Evolutionary conservation across 2,113 vertebrate species (phyloP), one percentile per base, ranked within the genome.

Genomic region (Oncorhynchus masou): DNA sequence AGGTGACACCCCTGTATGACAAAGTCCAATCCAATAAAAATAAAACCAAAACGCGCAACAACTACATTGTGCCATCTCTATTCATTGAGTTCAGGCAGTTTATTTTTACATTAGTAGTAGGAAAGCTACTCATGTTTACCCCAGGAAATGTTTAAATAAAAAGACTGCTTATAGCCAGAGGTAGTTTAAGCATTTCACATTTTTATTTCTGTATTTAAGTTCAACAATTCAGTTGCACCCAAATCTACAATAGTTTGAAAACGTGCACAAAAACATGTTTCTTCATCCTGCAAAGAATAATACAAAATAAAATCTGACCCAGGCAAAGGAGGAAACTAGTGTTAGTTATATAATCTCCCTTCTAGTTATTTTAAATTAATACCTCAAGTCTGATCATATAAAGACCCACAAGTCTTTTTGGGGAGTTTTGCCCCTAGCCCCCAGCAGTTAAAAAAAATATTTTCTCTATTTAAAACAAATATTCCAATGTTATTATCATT

Each of bases 381-480:
- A 90, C 85, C 87, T 86, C 87, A 89, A 54, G 87, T 86, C 88
- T 11, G 39, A 91, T 90, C 90, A 89, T 89, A 89, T 64, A 68
- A 91, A 91, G 89, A 91, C 90, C 15, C 51, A 54, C 78, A 85
- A 83, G 83, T 85, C 86, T 29, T 70, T 85, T 85, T 12, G 39
- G 39, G 39, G 39, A 45, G 81, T 87, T 90, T 86, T 84, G 78
- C 90, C 89, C 88, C 90, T 45, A 11, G 39, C 9, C 7, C 39
- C 8, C 90, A 85, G 87, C 89, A 92, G 88, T 93, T 93, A 92
- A 94, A 94, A 94, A 94, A 94, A 93, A 93, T 91, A 93, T 92
- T 93, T 91, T 92, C 92, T 94, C 92, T 93, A 90, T 92, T 93
- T 92, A 93, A 94, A 93, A 94, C 90, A 92, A 93, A 93, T 89